Percentiles rank a stretch among this genome's conserved stretches.
Conservation (phyloP, 2,113 vertebrate genomes). For the Mustela nigripes region DNA sequence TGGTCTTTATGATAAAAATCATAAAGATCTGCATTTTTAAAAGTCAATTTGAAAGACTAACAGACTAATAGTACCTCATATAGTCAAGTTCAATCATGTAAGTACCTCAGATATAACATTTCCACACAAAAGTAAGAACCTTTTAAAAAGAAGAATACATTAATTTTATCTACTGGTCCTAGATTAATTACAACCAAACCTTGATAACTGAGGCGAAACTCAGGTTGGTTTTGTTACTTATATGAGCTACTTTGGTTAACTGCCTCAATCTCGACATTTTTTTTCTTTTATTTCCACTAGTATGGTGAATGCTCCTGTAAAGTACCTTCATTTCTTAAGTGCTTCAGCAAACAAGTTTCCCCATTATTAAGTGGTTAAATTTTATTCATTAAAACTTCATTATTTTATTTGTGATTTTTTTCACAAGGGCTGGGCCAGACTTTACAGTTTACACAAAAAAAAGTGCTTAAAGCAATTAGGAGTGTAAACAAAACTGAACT, state of each 20-base stretch:
- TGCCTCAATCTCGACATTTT: constrained; percentile 51
- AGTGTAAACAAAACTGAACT: constrained; percentile 80
- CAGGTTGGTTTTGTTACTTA: constrained; percentile 49
- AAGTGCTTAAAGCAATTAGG: constrained; percentile 83
- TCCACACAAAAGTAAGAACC: constrained; percentile 59
- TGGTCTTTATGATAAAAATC: constrained; percentile 65
- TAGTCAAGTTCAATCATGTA: constrained; percentile 55
- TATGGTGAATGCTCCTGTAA: constrained; percentile 39
- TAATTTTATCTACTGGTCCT: not conserved
- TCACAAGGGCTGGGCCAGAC: constrained; percentile 70
- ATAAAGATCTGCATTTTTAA: constrained; percentile 39
- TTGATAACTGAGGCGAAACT: constrained; percentile 65
- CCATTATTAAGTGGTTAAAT: constrained; percentile 38
- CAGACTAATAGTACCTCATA: constrained; percentile 69
- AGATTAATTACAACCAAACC: constrained; percentile 62
- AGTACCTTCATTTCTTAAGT: constrained; percentile 80
- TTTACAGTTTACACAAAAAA: constrained; percentile 74
- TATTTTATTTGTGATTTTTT: constrained; percentile 77
- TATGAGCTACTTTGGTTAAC: constrained; percentile 65
- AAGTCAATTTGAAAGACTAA: constrained; percentile 63
- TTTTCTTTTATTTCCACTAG: not conserved
- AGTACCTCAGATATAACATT: constrained; percentile 66
- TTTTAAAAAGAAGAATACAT: constrained; percentile 47
- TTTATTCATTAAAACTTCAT: constrained; percentile 62
- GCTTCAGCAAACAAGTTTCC: constrained; percentile 62